Percentiles rank a stretch among this genome's conserved stretches.
These are phyloP conservation scores for Cryptus viduatorius DNA, from an alignment of 2,888 invertebrate species.

Conservation along the genomic window DNA sequence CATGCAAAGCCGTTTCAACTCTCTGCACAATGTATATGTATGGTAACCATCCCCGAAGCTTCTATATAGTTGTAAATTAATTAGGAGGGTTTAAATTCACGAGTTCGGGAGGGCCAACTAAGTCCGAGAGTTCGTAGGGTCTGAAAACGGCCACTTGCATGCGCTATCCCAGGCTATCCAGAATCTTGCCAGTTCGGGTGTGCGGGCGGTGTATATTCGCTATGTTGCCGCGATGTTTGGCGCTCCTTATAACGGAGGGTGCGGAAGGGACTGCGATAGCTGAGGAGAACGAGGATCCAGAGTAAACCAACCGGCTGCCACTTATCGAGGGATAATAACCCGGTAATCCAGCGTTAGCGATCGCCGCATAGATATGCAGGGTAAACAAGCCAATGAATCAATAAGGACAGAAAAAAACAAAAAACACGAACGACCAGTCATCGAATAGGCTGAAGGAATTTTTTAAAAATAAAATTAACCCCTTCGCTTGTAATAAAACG, in stretches of 20 bases:
- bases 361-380: conserved; percentile 16
- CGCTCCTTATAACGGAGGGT: conserved; percentile 76
- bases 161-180: conserved; percentile 44
- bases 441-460: background rate
- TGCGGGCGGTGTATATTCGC: conserved; percentile 71
- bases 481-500: background rate
- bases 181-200: conserved; percentile 78
- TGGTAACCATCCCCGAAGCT: conserved; percentile 32
- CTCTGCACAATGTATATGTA: background rate
- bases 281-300: conserved; percentile 43
- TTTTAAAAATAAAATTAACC: background rate
- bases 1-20: conserved; percentile 24
- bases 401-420: background rate
- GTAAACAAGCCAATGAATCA: conserved; percentile 23
- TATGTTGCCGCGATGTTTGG: conserved; percentile 81
- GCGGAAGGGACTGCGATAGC: conserved; percentile 54
- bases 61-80: conserved; percentile 80
- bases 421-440: background rate
- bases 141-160: conserved; percentile 46
- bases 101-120: conserved; percentile 63
- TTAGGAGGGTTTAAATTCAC: conserved; percentile 80
- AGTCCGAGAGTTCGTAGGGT: conserved; percentile 51
- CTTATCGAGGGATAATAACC: conserved; percentile 81
- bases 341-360: conserved; percentile 77
- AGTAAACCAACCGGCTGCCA: conserved; percentile 75